Conservation (phyloP, 1,140 invertebrate species). For the Diachasma alloeum region DNA sequence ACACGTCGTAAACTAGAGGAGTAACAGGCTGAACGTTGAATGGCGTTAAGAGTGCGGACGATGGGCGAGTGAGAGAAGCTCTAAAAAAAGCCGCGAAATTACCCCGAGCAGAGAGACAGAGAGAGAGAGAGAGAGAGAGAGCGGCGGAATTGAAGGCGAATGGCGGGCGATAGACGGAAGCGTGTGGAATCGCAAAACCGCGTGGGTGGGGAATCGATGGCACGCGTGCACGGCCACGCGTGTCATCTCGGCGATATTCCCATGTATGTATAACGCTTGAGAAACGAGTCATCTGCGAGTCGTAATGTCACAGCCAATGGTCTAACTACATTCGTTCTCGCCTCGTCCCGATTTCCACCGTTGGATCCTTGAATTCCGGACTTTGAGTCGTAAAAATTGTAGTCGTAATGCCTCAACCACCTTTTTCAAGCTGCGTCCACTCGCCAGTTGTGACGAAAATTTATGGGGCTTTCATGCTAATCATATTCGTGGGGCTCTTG, state of each 20-base stretch:
- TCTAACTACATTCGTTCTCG: not conserved
- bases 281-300: not conserved
- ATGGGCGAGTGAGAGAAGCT: not conserved
- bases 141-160: not conserved
- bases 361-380: not conserved
- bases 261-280: not conserved
- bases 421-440: not conserved
- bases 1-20: conserved; percentile 35
- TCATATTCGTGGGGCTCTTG: not conserved
- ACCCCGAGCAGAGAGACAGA: not conserved
- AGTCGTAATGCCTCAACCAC: not conserved
- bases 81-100: not conserved
- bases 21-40: conserved; percentile 23
- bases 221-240: not conserved
- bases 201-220: not conserved
- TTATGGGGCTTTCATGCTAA: not conserved
- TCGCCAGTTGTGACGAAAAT: not conserved
- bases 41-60: not conserved
- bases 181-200: not conserved
- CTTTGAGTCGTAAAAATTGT: not conserved
- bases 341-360: not conserved
- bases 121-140: not conserved
- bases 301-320: not conserved
- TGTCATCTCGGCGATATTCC: not conserved
- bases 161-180: not conserved